Percentiles rank a stretch among this genome's conserved stretches.
Evolutionary conservation across 2,113 vertebrate genomes (phyloP).

Genomic region (Microtus richardsoni): DNA sequence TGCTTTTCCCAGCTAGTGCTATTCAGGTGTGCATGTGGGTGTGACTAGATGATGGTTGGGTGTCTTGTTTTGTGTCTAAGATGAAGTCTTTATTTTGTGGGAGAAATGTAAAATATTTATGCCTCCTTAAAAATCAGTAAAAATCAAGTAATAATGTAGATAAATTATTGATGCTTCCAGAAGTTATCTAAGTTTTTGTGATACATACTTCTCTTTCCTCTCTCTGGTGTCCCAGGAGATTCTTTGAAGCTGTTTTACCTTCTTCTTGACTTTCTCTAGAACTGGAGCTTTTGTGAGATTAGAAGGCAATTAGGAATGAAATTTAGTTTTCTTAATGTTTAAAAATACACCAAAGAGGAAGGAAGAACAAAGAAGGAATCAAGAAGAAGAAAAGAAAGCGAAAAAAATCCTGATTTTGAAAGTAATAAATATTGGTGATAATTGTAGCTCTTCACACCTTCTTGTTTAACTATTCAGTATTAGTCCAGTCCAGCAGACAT

Average conservation of each 20-base stretch:
- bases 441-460: conserved; percentile 16
- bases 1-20: background rate
- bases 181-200: background rate
- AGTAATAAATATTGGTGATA: background rate
- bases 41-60: background rate
- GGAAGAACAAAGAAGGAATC: background rate
- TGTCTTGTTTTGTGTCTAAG: conserved; percentile 41
- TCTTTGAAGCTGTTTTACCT: background rate
- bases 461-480: conserved; percentile 17
- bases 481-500: background rate
- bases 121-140: conserved; percentile 14
- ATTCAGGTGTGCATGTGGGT: background rate
- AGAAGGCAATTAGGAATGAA: background rate
- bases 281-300: background rate
- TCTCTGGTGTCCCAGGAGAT: background rate
- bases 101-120: conserved; percentile 48
- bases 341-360: background rate
- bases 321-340: background rate
- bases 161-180: background rate
- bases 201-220: background rate
- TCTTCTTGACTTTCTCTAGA: conserved; percentile 38
- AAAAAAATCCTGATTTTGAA: background rate
- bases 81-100: conserved; percentile 14
- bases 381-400: background rate
- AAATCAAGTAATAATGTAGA: conserved; percentile 30